These are phyloP conservation scores for Carollia perspicillata DNA, from an alignment of 2,113 vertebrate species.

Conservation along the genomic window DNA sequence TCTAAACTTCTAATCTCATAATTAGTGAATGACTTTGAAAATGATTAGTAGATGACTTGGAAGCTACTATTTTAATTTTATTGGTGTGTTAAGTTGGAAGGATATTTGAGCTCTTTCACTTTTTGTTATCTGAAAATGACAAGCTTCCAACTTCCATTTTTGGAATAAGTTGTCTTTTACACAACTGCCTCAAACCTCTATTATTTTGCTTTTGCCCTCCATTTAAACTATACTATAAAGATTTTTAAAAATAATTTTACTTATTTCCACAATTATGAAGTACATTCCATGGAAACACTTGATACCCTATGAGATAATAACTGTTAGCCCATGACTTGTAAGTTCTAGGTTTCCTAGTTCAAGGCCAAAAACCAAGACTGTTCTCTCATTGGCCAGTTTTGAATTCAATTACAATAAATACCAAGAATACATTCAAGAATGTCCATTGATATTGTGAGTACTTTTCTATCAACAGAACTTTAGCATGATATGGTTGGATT, in stretches of 20 bases:
- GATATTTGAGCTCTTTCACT: neutral
- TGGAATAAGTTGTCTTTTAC: neutral
- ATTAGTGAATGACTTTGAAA: neutral
- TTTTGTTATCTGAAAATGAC: neutral
- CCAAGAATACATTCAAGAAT: neutral
- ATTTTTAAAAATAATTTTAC: neutral
- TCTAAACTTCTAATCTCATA: neutral
- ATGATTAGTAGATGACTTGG: neutral
- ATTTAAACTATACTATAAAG: neutral
- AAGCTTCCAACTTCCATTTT: neutral
- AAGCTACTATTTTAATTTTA: neutral
- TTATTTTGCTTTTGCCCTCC: neutral
- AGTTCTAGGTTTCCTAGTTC: neutral
- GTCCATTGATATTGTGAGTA: neutral
- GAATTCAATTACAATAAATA: neutral
- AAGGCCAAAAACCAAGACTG: neutral
- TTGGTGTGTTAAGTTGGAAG: neutral
- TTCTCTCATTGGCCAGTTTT: neutral
- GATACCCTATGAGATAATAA: neutral
- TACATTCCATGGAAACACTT: neutral
- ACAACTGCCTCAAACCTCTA: neutral
- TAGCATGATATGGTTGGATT: neutral
- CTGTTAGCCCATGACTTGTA: neutral
- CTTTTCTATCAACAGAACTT: slow-evolving; percentile 13
- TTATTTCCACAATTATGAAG: neutral